Conservation (phyloP, 2,797 vertebrate genomes). For the Natrix natrix region DNA sequence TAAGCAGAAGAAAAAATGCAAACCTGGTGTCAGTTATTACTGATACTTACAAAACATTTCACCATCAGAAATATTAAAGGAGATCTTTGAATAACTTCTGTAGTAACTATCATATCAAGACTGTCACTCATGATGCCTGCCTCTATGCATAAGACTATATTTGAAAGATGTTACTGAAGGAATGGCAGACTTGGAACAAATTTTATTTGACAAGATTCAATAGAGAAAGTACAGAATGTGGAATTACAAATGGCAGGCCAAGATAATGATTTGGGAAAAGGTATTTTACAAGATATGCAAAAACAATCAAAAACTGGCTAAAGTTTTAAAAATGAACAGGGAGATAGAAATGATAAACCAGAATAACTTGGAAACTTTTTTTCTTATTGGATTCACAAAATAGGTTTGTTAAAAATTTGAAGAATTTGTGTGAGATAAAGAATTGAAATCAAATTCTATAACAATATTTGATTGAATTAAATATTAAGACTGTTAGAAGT, state of each 20-base stretch:
- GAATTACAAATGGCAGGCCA: not conserved
- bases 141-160: not conserved
- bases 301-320: not conserved
- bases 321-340: not conserved
- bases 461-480: not conserved
- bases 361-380: not conserved
- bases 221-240: not conserved
- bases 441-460: not conserved
- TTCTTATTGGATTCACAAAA: not conserved
- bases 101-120: not conserved
- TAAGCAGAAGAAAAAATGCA: not conserved
- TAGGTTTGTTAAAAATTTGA: not conserved
- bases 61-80: not conserved
- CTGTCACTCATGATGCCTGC: not conserved
- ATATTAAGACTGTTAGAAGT: not conserved
- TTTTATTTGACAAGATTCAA: not conserved
- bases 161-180: not conserved
- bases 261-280: not conserved
- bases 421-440: not conserved
- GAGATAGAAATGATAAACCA: not conserved
- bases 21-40: not conserved
- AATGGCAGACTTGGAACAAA: not conserved
- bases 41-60: not conserved
- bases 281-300: not conserved
- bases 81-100: not conserved